Base-by-base conservation (phyloP, 1,140 invertebrate species). In the Leptinotarsa texana region DNA sequence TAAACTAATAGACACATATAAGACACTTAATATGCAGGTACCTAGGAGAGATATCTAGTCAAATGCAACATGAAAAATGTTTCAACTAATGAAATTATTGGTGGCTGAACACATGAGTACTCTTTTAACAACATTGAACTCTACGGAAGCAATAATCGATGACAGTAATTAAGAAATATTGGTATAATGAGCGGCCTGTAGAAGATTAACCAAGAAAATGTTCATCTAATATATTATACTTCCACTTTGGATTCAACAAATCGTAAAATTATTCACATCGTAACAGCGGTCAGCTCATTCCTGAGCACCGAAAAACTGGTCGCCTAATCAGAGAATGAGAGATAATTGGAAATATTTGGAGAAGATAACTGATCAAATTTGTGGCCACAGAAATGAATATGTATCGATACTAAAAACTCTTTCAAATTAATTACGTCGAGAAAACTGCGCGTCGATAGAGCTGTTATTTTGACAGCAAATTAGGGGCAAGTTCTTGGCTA, bases 401-500 rank as follows among this genome's bases (percentile, higher is more conserved):
- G 49, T 57, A 57, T 62, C 51, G 70, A 74, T 57, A 76, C 71
- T 63, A 63, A 71, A 66, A 72, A 69, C 72, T 48, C 65, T 57
- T 71, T 72, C 63, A 69, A 79, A 79, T 79, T 77, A 79, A 79
- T 79, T 79, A 77, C 65, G 48, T 71, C 69, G 47, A 68, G 69
- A 76, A 76, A 73, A 71, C 68, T 74, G 67, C 73, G 72, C 74
- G 67, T 67, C 65, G 78, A 79, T 78, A 74, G 72, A 75, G 76
- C 69, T 77, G 76, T 79, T 76, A 74, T 70, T 74, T 76, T 74
- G 78, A 82, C 81, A 82, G 80, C 80, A 81, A 82, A 82, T 82
- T 82, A 82, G 81, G 77, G 80, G 76, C 79, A 77, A 78, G 77
- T 78, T 75, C 72, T 70, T 74, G 71, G 77, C 79, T 81, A 82